These are phyloP conservation scores for Omphaloscelis lunosa DNA, from an alignment of 2,888 invertebrate genomes.

Conservation along the genomic window DNA sequence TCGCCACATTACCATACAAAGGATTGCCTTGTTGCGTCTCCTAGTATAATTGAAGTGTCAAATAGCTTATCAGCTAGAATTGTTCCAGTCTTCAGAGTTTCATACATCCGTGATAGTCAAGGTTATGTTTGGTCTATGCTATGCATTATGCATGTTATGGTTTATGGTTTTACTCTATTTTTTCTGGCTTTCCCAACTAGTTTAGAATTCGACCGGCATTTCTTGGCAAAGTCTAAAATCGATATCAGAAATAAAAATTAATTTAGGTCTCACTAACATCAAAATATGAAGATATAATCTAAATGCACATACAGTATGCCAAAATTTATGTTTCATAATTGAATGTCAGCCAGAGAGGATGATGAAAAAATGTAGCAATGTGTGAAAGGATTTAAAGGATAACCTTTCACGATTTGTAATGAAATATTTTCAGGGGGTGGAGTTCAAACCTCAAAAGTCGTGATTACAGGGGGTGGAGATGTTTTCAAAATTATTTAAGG, in stretches of 20 bases:
- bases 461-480: conserved; percentile 11
- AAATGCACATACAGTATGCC: not conserved
- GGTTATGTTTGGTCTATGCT: conserved; percentile 49
- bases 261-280: not conserved
- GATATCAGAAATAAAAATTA: not conserved
- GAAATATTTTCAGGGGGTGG: conserved; percentile 22
- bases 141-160: not conserved
- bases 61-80: conserved; percentile 68
- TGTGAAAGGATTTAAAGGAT: conserved; percentile 2
- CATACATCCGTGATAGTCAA: conserved; percentile 59
- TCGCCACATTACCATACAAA: conserved; percentile 78
- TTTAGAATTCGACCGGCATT: not conserved
- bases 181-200: not conserved
- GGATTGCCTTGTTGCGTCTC: conserved; percentile 66
- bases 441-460: not conserved
- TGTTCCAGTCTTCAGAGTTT: conserved; percentile 46
- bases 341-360: conserved; percentile 12
- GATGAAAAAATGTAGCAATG: conserved; percentile 8
- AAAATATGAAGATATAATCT: not conserved
- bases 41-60: conserved; percentile 78
- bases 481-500: not conserved
- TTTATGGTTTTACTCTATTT: not conserved
- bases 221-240: not conserved
- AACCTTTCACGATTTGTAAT: conserved; percentile 52
- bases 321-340: conserved; percentile 2